A percentile compares a stretch with the other conserved stretches of the same genome.
phyloP scores from a whole-genome alignment of 2,113 vertebrate genomes.

The crab-eating macaque (Macaca fascicularis) region T2T-MFA8v1.1 NC_088385.1:26598501-26599000 shows the following conservation, averaged over 20 bases:
- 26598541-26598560: conserved; percentile 82
- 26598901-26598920: conserved; percentile 73
- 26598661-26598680: background rate
- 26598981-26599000: background rate
- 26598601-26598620: conserved; percentile 67
- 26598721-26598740: background rate
- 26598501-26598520: conserved; percentile 82
- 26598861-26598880: conserved; percentile 60
- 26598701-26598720: conserved; percentile 15
- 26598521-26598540: conserved; percentile 82
- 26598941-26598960: conserved; percentile 24
- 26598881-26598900: conserved; percentile 71
- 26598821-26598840: conserved; percentile 63
- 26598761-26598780: conserved; percentile 55
- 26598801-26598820: conserved; percentile 71
- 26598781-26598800: conserved; percentile 69
- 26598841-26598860: conserved; percentile 59
- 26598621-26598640: conserved; percentile 47
- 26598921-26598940: conserved; percentile 50
- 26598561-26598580: conserved; percentile 70
- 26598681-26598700: background rate
- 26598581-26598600: conserved; percentile 83
- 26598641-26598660: conserved; percentile 23
- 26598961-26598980: background rate
- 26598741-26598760: conserved; percentile 60